Conservation (phyloP, 2,797 vertebrate species). For the Falco naumanni region DNA sequence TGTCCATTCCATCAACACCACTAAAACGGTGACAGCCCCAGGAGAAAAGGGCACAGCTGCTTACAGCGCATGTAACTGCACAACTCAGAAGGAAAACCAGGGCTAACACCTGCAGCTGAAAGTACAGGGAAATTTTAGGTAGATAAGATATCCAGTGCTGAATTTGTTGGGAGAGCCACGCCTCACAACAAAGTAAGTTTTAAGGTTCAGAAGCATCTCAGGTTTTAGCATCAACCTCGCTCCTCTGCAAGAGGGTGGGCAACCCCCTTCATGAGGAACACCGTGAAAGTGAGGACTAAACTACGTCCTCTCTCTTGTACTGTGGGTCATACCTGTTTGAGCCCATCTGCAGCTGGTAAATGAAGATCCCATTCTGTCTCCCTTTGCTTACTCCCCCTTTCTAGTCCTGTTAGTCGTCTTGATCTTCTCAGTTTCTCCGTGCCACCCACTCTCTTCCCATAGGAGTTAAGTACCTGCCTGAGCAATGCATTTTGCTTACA, state of each 20-base stretch:
- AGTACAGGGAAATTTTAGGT: not conserved
- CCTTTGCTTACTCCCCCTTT: not conserved
- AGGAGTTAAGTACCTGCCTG: not conserved
- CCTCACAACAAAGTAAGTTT: not conserved
- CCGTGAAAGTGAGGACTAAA: not conserved
- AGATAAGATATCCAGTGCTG: fast-evolving
- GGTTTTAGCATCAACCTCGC: not conserved
- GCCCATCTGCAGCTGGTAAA: not conserved
- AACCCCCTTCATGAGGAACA: not conserved
- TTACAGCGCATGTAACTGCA: not conserved
- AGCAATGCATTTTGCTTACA: not conserved
- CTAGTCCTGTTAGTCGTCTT: not conserved
- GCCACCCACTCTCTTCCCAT: not conserved
- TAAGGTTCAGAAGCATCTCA: not conserved
- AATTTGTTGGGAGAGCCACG: not conserved
- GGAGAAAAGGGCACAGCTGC: not conserved
- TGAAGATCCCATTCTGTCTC: not conserved
- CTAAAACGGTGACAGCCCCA: not conserved
- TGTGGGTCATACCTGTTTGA: not conserved
- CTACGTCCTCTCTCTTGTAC: not conserved
- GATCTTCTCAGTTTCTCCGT: not conserved
- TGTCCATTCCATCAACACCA: not conserved
- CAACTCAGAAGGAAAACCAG: not conserved
- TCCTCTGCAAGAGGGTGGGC: not conserved
- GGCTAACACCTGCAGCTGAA: not conserved